Evolutionary conservation across 2,797 vertebrate species (phyloP).

Genomic region (Enoplosus armatus): DNA sequence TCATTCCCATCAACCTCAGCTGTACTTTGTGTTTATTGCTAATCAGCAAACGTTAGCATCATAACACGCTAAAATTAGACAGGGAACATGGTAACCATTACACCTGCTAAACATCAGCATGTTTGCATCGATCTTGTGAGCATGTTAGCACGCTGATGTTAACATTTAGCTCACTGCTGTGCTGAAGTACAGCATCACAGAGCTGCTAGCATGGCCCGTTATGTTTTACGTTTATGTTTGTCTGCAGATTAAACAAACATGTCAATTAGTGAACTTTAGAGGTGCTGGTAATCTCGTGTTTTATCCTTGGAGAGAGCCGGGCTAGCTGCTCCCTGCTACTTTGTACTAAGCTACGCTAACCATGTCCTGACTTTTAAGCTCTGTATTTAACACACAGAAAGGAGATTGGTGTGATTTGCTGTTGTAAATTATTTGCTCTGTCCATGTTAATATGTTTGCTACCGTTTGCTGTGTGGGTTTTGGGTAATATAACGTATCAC

Average conservation of each 20-base stretch:
- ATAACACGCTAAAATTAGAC: neutral
- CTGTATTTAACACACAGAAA: neutral
- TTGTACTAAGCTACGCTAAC: neutral
- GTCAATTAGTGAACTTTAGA: neutral
- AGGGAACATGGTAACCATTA: neutral
- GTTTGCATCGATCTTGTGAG: neutral
- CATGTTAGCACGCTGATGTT: too few relatives aligned
- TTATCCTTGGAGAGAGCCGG: neutral
- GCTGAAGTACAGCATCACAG: too few relatives aligned
- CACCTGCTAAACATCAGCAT: neutral
- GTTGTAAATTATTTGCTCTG: neutral
- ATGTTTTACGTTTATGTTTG: neutral
- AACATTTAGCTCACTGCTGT: too few relatives aligned
- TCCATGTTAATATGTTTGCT: conserved; percentile 1
- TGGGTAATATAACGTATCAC: neutral
- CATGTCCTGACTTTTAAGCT: neutral
- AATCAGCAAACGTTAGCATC: neutral
- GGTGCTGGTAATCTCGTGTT: neutral
- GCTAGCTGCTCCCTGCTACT: neutral
- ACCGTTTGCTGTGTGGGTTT: conserved; percentile 28
- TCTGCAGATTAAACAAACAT: neutral
- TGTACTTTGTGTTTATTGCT: neutral
- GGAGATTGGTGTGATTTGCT: neutral
- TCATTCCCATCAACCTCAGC: neutral
- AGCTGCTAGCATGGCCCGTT: too few relatives aligned